Base-by-base conservation (phyloP, 2,888 invertebrate genomes). In the Electrophaes corylata region DNA sequence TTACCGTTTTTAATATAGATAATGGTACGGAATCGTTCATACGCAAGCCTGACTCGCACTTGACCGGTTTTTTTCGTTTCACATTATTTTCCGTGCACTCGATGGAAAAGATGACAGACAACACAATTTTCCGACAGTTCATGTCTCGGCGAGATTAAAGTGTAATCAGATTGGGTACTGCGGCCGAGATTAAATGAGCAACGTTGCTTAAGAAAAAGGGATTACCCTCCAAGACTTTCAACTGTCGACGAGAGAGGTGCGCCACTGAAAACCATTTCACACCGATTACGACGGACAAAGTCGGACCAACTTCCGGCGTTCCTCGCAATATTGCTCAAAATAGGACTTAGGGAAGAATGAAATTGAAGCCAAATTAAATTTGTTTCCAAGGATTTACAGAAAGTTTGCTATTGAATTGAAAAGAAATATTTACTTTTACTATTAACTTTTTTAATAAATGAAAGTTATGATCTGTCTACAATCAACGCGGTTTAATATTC, bases 351-450 rank as follows among this genome's bases (percentile, higher is more conserved):
- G 62, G 62, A 64, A 68, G 70, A 68, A 70, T 66, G 66, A 67
- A 70, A 75, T 67, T 67, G 71, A 59, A 58, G 65, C 59, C 62
- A 70, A 78, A 81, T 75, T 73, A 69, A 69, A 75, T 77, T 75
- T 73, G 65, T 68, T 66, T 60, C 59, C 58, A 61, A 55, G 54
- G 60, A 68, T 69, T 65, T 61, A 60, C 64, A 65, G 58, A 52
- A 65, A 67, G 63, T 39, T 40, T 45, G 37, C 45, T 23, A 41
- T 55, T 44, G 57, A 70, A 66, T 63, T 57, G 53, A 64, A 67
- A 61, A 62, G 50, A 65, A 62, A 65, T 65, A 64, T 64, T 65
- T 56, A 60, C 60, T 56, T 60, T 57, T 56, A 62, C 58, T 55
- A 57, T 62, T 50, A 62, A 64, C 60, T 59, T 64, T 53, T 60